Evolutionary conservation across 2,113 vertebrate genomes (phyloP), one percentile per base, ranked within the genome.

Genomic region (Tonatia bakeri): DNA sequence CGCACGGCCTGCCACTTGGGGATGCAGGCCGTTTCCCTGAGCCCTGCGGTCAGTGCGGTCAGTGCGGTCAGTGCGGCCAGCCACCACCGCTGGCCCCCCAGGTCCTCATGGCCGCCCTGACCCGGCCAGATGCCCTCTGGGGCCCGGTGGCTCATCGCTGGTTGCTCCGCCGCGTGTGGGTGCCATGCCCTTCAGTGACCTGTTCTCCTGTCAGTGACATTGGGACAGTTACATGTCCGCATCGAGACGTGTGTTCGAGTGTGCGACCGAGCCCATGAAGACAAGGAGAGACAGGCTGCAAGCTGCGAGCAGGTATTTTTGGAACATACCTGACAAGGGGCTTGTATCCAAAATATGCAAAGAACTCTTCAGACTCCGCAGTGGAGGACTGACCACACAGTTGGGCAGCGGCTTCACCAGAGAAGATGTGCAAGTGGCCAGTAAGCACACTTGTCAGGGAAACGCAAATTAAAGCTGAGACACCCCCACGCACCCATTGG

Each of bases 101-200:
- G 47, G 31, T 10, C 9, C 16, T 28, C 59, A 0, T 8, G 4
- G 43, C 36, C 3, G 3, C 82, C 56, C 43, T 38, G 14, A 0
- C 52, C 12, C 20, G 24, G 2, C 1, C 2, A 16, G 13, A 7
- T 1, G 0, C 14, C 15, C 1, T 0, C 12, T 0, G 4, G 1
- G 45, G 14, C 56, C 11, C 3, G 1, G 59, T 28, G 4, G 4
- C 2, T 38, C 14, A 0, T 20, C 4, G n/a, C 40, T 33, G 28
- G 19, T 33, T 45, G 26, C 24, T 8, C 6, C 1, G 0, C 24
- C 1, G 0, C 2, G 2, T 5, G 36, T 31, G 13, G 7, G 22
- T 7, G 0, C 11, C 45, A 24, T 12, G 7, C 33, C 1, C 36
- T 8, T 11, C 24, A 0, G 22, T 6, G 40, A 33, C 19, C 19